Base-by-base conservation (phyloP, 2,797 vertebrate species). In the Anguilla anguilla region DNA sequence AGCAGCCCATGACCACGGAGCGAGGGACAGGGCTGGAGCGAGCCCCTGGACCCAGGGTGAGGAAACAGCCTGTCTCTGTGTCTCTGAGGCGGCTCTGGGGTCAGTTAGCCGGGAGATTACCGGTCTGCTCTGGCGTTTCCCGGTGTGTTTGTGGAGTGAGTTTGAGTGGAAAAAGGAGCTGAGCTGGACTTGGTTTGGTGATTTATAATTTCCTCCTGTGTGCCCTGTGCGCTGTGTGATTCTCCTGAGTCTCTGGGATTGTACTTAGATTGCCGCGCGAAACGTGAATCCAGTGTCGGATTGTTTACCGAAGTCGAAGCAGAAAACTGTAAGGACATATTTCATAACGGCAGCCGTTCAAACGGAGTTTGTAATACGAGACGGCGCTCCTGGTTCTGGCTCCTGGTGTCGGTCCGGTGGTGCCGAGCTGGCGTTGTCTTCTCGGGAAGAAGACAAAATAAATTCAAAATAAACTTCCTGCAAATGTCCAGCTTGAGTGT, bases 401-500 rank as follows among this genome's bases (percentile, higher is more conserved):
- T 57, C n/a, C n/a, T n/a, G 1, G 39, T 0, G 31, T 31, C 31
- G 31, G 31, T 31, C 31, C 15, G 17, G 28, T 57, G 11, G 15
- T 11, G 57, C 57, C 31, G 13, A 31, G 55, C 51, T 15, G 83
- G 17, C 55, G 39, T n/a, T 59, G 10, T 17, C 51, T 49, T 55
- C 25, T 69, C 7, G 11, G 7, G 31, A 57, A 28, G 35, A 53
- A 87, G 86, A 82, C 39, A 83, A 39, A 53, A 84, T 69, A 51
- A 83, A 79, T 28, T 9, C 7, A 87, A 61, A 64, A 49, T 10
- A 83, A 46, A 79, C 31, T 46, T 43, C 43, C 55, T 85, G 31
- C 51, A 49, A 61, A 15, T 15, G 46, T 39, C 83, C 86, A 86
- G 88, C 77, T 89, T 46, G 61, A 74, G n/a, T 64, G 3, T 77